phyloP scores from a whole-genome alignment of 2,888 invertebrate species.

The Cheilosia impressa region DNA sequence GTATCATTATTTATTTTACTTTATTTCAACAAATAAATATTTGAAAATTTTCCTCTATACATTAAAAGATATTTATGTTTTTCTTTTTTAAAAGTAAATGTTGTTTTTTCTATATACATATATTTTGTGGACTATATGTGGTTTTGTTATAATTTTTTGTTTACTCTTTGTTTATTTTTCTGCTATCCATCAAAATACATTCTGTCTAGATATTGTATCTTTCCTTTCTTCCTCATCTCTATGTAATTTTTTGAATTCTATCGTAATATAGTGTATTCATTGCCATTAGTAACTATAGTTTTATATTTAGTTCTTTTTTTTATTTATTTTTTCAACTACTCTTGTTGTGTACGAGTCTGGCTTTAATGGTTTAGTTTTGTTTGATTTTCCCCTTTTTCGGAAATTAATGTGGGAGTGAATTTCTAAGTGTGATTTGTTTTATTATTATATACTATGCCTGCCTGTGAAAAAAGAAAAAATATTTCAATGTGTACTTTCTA shows the following conservation, averaged over 20 bases:
- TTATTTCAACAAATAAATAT: slow-evolving; percentile 80
- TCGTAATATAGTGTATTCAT: slow-evolving; percentile 67
- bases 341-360: slow-evolving; percentile 76
- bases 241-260: slow-evolving; percentile 62
- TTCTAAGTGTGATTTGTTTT: slow-evolving; percentile 62
- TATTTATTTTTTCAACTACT: slow-evolving; percentile 36
- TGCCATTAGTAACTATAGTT: slow-evolving; percentile 56
- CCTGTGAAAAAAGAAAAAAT: slow-evolving; percentile 48
- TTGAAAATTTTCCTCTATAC: slow-evolving; percentile 77
- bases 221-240: slow-evolving; percentile 65
- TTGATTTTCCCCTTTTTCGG: slow-evolving; percentile 23
- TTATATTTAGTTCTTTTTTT: slow-evolving; percentile 27
- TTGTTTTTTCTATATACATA: slow-evolving; percentile 68
- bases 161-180: slow-evolving; percentile 44
- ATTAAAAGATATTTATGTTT: slow-evolving; percentile 66
- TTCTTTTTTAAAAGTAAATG: slow-evolving; percentile 67
- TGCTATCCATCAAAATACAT: slow-evolving; percentile 64
- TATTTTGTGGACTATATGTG: slow-evolving; percentile 71
- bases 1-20: slow-evolving; percentile 79
- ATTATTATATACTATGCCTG: slow-evolving; percentile 57
- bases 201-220: slow-evolving; percentile 62
- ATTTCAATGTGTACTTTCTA: slow-evolving; percentile 64
- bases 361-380: slow-evolving; percentile 66
- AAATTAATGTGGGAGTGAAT: slow-evolving; percentile 67
- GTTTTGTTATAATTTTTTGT: slow-evolving; percentile 34